phyloP scores from a whole-genome alignment of 2,797 vertebrate species.

The Myotis pilosus region DNA sequence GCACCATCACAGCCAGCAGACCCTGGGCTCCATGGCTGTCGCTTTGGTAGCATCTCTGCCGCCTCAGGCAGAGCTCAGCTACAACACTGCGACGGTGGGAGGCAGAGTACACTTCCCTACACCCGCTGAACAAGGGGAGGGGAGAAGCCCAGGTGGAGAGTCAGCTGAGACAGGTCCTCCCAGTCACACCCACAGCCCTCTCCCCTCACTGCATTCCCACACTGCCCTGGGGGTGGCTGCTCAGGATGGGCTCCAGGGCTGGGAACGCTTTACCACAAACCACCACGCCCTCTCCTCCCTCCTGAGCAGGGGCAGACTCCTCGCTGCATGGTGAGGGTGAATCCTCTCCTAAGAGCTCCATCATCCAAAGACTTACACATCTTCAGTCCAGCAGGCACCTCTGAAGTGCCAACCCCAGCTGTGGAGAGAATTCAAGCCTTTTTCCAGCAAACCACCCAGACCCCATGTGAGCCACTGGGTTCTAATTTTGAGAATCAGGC shows the following conservation, averaged over 20 bases:
- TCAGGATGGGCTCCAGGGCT: not conserved
- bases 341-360: not conserved
- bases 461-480: not conserved
- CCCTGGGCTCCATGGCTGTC: not conserved
- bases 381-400: not conserved
- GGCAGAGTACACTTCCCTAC: not conserved
- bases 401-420: not conserved
- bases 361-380: not conserved
- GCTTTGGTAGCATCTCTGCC: not conserved
- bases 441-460: not conserved
- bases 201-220: not conserved
- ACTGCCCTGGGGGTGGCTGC: not conserved
- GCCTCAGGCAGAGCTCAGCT: not conserved
- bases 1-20: not conserved
- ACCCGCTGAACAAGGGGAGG: not conserved
- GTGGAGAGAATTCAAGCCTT: not conserved
- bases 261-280: not conserved
- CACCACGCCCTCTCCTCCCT: not conserved
- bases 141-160: not conserved
- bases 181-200: not conserved
- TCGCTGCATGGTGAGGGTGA: not conserved
- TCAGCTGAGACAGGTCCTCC: not conserved
- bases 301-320: not conserved
- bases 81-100: not conserved
- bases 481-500: constrained; percentile 4